Conservation (phyloP, 2,113 vertebrate species). For the rat (Rattus norvegicus) region GRCr8 NC_086028.1:24037001-24037500, state of each 20-base stretch:
- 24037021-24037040: not conserved
- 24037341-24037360: not conserved
- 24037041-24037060: not conserved
- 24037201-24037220: not conserved
- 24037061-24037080: not conserved
- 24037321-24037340: not conserved
- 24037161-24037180: not conserved
- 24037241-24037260: not conserved
- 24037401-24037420: not conserved
- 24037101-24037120: not conserved
- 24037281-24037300: not conserved
- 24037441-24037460: not conserved
- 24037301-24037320: not conserved
- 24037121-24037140: not conserved
- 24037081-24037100: constrained; percentile 33
- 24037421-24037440: no score
- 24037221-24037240: not conserved
- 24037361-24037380: not conserved
- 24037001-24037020: not conserved
- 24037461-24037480: not conserved
- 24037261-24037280: not conserved
- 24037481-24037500: not conserved
- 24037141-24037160: not conserved
- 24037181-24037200: not conserved
- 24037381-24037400: not conserved